Base-by-base conservation (phyloP, 2,888 invertebrate genomes). In the Dasysyrphus albostriatus region DNA sequence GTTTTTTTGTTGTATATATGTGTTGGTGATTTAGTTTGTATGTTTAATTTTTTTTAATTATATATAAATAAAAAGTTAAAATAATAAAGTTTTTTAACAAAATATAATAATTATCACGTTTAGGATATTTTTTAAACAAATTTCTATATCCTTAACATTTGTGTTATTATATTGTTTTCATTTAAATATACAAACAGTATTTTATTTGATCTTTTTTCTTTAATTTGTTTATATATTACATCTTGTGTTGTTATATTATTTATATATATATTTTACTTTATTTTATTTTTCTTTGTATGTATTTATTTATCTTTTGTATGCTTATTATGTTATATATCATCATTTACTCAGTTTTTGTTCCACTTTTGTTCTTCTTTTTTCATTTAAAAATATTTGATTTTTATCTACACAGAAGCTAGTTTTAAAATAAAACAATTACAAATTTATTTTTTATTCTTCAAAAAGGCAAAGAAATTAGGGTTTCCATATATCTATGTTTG, bases 71-170 rank as follows among this genome's bases (percentile, higher is more conserved):
- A 75, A 75, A 83, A 65, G 12, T 49, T 74, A 9, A 54, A 63
- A 78, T 59, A 29, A 61, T 61, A 80, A 72, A 39, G 12, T 61
- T 61, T 37, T 42, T 49, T 39, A 54, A 82, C 74, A 77, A 85
- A 85, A 74, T 47, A 77, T 78, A 69, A 73, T 69, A 81, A 74
- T 77, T 69, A 70, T 56, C 47, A 82, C 42, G 80, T 77, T 89
- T 85, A 89, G 89, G 89, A 90, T 89, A 90, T 90, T 89, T 89
- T 89, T 89, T 89, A 88, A 90, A 90, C 89, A 90, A 90, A 90
- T 90, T 88, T 88, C 88, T 89, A 89, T 89, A 89, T 89, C 89
- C 89, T 88, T 73, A 88, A 87, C 87, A 76, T 80, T 39, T 82
- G 74, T 69, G 24, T 70, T 61, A 65, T 75, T 67, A 44, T 63